Base-by-base conservation (phyloP, 1,140 invertebrate genomes). In the Coenobita brevimanus region DNA sequence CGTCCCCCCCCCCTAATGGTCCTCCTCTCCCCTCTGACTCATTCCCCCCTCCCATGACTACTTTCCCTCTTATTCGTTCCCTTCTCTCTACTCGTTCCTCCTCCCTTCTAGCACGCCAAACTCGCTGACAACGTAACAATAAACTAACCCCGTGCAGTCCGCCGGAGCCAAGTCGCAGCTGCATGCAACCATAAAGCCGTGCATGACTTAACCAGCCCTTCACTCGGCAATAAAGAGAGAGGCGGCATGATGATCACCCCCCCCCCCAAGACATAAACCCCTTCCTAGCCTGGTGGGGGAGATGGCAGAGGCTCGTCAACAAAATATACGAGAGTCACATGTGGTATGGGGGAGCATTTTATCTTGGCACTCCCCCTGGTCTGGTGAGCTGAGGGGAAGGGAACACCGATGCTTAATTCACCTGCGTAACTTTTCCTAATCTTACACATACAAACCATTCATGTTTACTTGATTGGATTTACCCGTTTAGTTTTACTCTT, bases 311-410 rank as follows among this genome's bases (percentile, higher is more conserved):
- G 33, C 13, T 38, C 67, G 67, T 71, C 41, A 71, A 38, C 3
- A 38, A 71, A 71, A 71, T 71, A 38, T 71, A 71, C 21, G 67
- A 38, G 33, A 71, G 67, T 71, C 67, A 71, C 30, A 71, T 71
- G 67, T 38, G 41, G 33, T 8, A 21, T 21, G 36, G 41, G 41
- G 41, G 3, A 15, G 30, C 1, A 4, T 71, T 71, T 38, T 71
- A 71, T 71, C 33, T n/a, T 71, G 67, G 67, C 67, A 0, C 30
- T 33, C 33, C 41, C 67, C 50, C 17, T 3, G 33, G 4, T 13
- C 8, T 71, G 30, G 67, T 71, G 67, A 71, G 8, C 10, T 71
- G 67, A 21, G 2, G 67, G 2, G 24, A 10, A 54, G 50, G 21
- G 21, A n/a, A n/a, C n/a, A n/a, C n/a, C n/a, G n/a, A n/a, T n/a